Base-by-base conservation (phyloP, 2,888 invertebrate species). In the Ectemnius continuus region DNA sequence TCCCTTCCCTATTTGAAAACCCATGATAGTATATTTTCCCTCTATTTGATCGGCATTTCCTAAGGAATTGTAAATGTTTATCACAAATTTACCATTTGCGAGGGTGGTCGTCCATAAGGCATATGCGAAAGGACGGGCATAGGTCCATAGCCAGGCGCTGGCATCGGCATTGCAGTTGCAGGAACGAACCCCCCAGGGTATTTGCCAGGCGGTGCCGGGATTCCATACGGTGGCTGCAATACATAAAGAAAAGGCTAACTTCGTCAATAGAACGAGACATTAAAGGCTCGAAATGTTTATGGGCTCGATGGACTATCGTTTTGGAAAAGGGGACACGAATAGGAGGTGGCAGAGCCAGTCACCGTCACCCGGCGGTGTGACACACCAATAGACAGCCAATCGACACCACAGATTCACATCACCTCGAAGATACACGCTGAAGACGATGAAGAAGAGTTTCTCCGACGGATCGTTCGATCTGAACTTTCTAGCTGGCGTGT, bases 401-500 rank as follows among this genome's bases (percentile, higher is more conserved):
- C 36, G 36, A 36, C 36, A 36, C 36, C 36, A 36, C 1, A 36
- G 36, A 16, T 14, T 16, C 52, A 5, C 52, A 52, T 52, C 16
- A 13, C 14, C 4, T n/a, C 52, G 14, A 52, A 52, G 52, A 16
- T 14, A 36, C 5, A 36, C 36, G 75, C 52, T 3, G 36, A 20
- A 2, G 52, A 64, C 16, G 70, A 61, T n/a, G 23, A 18, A 58
- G 70, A 61, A 59, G 64, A 79, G 73, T 79, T 82, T 75, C 79
- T 80, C 78, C 62, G 14, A 58, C 61, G 64, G 14, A 52, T 5
- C 60, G 36, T 48, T 52, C 59, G 68, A 52, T 62, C 70, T 85
- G 81, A 87, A 88, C 89, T 89, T 88, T 89, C 88, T 88, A 87
- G 78, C 77, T 20, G 65, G 83, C 80, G 85, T 85, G 86, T 87